Percentiles rank a stretch among this genome's conserved stretches.
Conservation (phyloP, 2,113 vertebrate genomes). For the Hassar affinis region DNA sequence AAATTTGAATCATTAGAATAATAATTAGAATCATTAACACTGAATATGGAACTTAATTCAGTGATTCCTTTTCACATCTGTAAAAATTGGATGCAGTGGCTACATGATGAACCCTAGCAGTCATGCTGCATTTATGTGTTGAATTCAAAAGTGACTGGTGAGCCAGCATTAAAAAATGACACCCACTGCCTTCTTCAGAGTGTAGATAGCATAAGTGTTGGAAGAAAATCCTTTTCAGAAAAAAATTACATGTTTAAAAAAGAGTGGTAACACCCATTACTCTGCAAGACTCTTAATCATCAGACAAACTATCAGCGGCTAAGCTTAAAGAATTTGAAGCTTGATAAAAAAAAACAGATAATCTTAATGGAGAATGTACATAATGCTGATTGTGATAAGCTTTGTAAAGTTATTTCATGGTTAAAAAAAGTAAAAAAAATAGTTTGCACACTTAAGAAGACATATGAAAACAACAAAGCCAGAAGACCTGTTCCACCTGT, state of each 20-base stretch:
- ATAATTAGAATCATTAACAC: slow-evolving; percentile 29
- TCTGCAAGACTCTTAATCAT: neutral
- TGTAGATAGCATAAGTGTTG: neutral
- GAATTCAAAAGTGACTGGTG: slow-evolving; percentile 41
- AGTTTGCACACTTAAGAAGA: neutral
- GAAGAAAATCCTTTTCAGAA: neutral
- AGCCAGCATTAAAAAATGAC: slow-evolving; percentile 24
- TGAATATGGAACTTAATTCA: slow-evolving; percentile 21
- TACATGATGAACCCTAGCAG: slow-evolving; percentile 27
- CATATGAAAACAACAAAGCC: neutral
- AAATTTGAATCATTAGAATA: slow-evolving; percentile 28
- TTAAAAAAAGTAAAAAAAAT: neutral
- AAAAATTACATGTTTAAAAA: neutral
- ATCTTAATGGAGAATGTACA: neutral
- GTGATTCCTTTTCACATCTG: slow-evolving; percentile 19
- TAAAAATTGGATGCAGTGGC: slow-evolving; percentile 40
- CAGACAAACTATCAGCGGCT: neutral
- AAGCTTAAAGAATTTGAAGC: neutral
- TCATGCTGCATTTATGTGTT: slow-evolving; percentile 30
- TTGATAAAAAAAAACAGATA: neutral
- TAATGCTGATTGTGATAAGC: neutral
- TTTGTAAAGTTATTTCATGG: neutral
- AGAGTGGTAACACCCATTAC: neutral
- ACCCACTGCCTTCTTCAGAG: slow-evolving; percentile 10
- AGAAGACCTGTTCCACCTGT: neutral